Percentiles rank a stretch among this genome's conserved stretches.
phyloP scores from a whole-genome alignment of 2,113 vertebrate species.

The Ahaetulla prasina region DNA sequence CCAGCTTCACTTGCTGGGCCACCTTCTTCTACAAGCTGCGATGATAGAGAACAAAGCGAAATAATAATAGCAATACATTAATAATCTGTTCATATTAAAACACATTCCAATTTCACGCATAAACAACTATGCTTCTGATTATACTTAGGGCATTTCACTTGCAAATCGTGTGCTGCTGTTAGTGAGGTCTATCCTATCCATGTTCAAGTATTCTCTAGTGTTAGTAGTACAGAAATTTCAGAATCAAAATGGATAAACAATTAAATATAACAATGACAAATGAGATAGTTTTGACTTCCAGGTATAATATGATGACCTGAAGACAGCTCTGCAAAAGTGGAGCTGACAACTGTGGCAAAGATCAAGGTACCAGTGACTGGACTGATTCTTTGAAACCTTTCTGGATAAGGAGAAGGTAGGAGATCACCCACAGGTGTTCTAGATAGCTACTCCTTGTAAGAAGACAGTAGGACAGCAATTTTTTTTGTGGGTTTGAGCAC shows the following conservation, averaged over 20 bases:
- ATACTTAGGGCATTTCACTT: not conserved
- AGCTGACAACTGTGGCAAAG: not conserved
- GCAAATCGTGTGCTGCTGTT: not conserved
- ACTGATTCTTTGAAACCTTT: not conserved
- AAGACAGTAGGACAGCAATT: not conserved
- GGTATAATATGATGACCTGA: not conserved
- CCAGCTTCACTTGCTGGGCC: slow-evolving; percentile 90
- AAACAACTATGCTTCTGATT: not conserved
- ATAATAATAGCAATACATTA: not conserved
- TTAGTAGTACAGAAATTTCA: not conserved
- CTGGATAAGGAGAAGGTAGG: not conserved
- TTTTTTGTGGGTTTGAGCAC: not conserved
- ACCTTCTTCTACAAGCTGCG: slow-evolving; percentile 88
- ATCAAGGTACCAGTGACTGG: not conserved
- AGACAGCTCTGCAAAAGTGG: not conserved
- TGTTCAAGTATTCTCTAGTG: not conserved
- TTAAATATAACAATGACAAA: not conserved
- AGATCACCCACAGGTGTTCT: not conserved
- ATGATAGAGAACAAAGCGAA: slow-evolving; percentile 29
- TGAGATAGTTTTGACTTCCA: not conserved
- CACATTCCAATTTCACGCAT: not conserved
- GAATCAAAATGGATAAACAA: not conserved
- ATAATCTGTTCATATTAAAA: not conserved
- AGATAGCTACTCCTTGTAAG: not conserved
- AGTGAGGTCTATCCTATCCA: not conserved